phyloP scores from a whole-genome alignment of 2,797 vertebrate genomes.

The Dicrostonyx torquatus region DNA sequence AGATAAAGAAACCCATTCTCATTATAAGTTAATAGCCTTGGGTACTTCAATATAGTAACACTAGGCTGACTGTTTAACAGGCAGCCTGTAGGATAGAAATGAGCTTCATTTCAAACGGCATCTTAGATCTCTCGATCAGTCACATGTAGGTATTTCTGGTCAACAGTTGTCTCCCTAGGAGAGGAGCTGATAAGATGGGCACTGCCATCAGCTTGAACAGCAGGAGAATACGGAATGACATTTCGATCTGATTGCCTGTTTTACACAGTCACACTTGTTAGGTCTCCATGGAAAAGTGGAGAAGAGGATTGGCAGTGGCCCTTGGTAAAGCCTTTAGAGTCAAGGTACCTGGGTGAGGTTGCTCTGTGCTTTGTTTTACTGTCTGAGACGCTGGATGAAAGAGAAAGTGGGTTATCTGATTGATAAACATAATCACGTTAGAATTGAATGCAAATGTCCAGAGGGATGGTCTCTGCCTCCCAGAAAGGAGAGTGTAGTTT shows the following conservation, averaged over 20 bases:
- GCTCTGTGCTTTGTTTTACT: constrained; percentile 31
- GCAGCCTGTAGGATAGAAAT: neutral
- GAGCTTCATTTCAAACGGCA: constrained; percentile 23
- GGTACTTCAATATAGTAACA: neutral
- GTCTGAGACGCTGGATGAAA: constrained; percentile 42
- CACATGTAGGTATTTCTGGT: constrained; percentile 1
- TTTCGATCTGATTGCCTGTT: constrained; percentile 22
- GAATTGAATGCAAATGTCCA: constrained; percentile 28
- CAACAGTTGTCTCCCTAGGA: neutral
- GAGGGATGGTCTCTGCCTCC: constrained; percentile 14
- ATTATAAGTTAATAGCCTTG: neutral
- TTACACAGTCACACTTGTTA: constrained; percentile 26
- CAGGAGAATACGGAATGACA: constrained; percentile 1
- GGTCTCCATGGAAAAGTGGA: neutral
- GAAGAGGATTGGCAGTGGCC: constrained; percentile 21
- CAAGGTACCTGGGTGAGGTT: neutral
- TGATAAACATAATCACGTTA: constrained; percentile 53
- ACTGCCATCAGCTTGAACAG: constrained; percentile 40
- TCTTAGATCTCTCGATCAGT: constrained; percentile 11
- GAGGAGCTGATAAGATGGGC: constrained; percentile 8
- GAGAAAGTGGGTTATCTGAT: constrained; percentile 52
- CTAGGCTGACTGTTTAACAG: neutral
- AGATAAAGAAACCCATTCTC: neutral
- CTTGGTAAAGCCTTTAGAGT: neutral
- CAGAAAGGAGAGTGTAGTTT: constrained; percentile 20